A percentile compares a stretch with the other conserved stretches of the same genome.
Evolutionary conservation across 1,140 invertebrate species (phyloP).

Genomic region (Paramacrobiotus metropolitanus): DNA sequence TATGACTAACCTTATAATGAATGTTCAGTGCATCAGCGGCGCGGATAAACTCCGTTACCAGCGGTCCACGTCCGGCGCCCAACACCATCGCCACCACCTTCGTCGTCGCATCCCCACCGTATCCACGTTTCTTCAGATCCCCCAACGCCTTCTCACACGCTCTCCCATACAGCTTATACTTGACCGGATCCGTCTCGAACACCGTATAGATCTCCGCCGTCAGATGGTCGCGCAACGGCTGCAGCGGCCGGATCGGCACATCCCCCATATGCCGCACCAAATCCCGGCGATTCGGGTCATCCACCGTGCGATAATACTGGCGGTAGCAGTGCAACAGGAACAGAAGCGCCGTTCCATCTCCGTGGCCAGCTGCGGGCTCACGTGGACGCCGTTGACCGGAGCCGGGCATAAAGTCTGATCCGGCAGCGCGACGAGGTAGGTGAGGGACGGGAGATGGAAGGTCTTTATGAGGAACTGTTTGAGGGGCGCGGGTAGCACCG

Average conservation of each 20-base stretch:
- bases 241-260: constrained; percentile 30
- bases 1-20: constrained; percentile 36
- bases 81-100: constrained; percentile 58
- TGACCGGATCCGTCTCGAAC: constrained; percentile 92
- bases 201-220: constrained; percentile 88
- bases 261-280: not conserved
- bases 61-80: constrained; percentile 79
- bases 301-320: not conserved
- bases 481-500: not conserved
- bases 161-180: constrained; percentile 37
- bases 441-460: not conserved
- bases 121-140: constrained; percentile 2
- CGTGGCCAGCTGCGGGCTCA: too few species aligned
- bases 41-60: constrained; percentile 57
- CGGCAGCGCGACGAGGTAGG: not conserved
- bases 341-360: not conserved
- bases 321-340: not conserved
- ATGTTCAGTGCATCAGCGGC: constrained; percentile 42
- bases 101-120: constrained; percentile 15
- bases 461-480: not conserved
- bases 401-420: not conserved
- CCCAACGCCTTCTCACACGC: not conserved
- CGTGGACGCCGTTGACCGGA: not conserved
- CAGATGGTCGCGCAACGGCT: constrained; percentile 84
- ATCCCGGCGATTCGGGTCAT: not conserved